These are phyloP conservation scores for Hybos culiciformis DNA, from an alignment of 2,888 invertebrate species.

Conservation along the genomic window DNA sequence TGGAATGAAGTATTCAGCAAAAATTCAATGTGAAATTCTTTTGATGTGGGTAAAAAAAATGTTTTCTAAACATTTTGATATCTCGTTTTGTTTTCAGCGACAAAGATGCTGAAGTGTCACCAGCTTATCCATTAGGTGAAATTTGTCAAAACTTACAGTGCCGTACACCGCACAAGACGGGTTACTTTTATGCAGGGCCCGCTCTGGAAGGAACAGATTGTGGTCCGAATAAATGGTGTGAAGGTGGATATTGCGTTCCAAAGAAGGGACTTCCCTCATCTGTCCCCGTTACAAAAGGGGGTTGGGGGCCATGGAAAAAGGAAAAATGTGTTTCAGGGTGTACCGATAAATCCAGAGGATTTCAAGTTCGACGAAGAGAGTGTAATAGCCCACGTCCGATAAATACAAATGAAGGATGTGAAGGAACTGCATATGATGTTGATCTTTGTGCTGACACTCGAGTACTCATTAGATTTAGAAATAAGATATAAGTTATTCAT, in stretches of 20 bases:
- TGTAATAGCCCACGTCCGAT: conserved; percentile 41
- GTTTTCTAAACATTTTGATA: not conserved
- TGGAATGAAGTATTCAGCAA: conserved; percentile 55
- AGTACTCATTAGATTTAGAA: conserved; percentile 3
- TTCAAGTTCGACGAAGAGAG: conserved; percentile 40
- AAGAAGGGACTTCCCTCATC: conserved; percentile 23
- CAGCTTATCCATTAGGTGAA: conserved; percentile 29
- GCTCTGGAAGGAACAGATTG: conserved; percentile 71
- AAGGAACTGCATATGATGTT: conserved; percentile 50
- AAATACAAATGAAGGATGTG: conserved; percentile 43
- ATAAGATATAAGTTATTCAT: not conserved
- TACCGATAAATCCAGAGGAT: conserved; percentile 47
- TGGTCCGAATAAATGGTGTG: conserved; percentile 51
- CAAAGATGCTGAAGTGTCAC: conserved; percentile 45
- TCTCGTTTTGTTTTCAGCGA: conserved; percentile 36
- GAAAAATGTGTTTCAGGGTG: conserved; percentile 54
- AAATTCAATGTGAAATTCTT: conserved; percentile 60
- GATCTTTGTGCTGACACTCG: conserved; percentile 47
- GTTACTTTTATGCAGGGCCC: conserved; percentile 64
- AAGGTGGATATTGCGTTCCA: conserved; percentile 49
- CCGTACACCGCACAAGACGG: conserved; percentile 55
- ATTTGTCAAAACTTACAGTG: conserved; percentile 57
- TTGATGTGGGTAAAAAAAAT: conserved; percentile 24
- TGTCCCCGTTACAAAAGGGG: conserved; percentile 35
- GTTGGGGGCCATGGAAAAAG: conserved; percentile 52